Percentiles rank a stretch among this genome's conserved stretches.
phyloP scores from a whole-genome alignment of 2,113 vertebrate species.

The Scartelaos histophorus region DNA sequence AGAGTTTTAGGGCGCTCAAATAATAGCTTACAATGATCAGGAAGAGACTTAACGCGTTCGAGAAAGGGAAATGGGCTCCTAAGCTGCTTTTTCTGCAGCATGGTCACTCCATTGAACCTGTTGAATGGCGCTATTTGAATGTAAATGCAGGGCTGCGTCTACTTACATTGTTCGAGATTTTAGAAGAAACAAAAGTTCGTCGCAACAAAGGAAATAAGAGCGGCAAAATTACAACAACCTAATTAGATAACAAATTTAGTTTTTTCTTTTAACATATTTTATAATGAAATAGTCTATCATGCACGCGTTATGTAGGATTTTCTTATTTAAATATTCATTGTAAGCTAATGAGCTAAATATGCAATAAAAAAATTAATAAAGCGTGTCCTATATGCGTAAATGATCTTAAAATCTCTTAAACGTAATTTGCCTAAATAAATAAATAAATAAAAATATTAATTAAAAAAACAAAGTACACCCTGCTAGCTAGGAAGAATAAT shows the following conservation, averaged over 20 bases:
- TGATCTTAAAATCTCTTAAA: too few relatives aligned
- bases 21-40: background rate
- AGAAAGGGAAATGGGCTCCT: background rate
- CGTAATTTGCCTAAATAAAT: too few relatives aligned
- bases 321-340: too few relatives aligned
- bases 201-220: background rate
- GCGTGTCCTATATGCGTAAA: too few relatives aligned
- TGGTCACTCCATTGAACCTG: background rate
- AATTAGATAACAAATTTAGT: background rate
- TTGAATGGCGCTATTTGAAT: background rate
- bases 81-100: background rate
- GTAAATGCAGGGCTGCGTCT: background rate
- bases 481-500: background rate
- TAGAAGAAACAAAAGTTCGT: background rate
- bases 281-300: background rate
- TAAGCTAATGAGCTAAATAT: too few relatives aligned
- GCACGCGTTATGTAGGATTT: background rate
- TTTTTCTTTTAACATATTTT: background rate
- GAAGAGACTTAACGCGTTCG: constrained; percentile 3
- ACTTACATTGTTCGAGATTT: background rate
- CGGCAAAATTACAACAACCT: background rate
- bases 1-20: background rate
- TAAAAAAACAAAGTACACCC: background rate
- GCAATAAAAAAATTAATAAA: too few relatives aligned
- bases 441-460: too few relatives aligned